Conservation (phyloP, 1,140 invertebrate genomes). For the Hyposmocoma kahamanoa region DNA sequence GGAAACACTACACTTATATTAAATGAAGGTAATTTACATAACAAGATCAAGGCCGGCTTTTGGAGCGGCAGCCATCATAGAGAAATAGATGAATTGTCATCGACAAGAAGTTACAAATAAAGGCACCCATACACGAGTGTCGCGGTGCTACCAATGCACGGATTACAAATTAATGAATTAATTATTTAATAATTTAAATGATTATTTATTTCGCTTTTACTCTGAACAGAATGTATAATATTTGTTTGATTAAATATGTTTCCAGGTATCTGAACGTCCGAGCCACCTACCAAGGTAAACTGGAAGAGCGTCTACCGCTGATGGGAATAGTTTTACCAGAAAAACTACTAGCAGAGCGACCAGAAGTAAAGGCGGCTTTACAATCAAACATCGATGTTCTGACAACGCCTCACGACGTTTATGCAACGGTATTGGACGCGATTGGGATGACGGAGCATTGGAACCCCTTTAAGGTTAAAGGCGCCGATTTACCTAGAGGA, state of each 20-base stretch:
- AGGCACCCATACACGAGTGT: no score
- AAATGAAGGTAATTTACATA: no score
- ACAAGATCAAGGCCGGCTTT: no score
- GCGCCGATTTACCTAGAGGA: slow-evolving; percentile 75
- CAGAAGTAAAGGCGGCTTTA: slow-evolving; percentile 79
- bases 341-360: slow-evolving; percentile 77
- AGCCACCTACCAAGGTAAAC: slow-evolving; percentile 90
- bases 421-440: slow-evolving; percentile 81
- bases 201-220: background rate
- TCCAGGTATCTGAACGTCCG: slow-evolving; percentile 86
- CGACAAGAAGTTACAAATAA: background rate
- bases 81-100: background rate
- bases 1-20: no score
- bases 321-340: slow-evolving; percentile 86
- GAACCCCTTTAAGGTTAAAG: slow-evolving; percentile 46
- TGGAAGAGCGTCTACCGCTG: slow-evolving; percentile 91
- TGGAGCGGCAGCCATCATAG: no score
- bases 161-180: background rate
- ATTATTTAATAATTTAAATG: background rate
- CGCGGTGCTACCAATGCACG: no score
- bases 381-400: slow-evolving; percentile 80
- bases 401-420: slow-evolving; percentile 88
- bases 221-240: background rate
- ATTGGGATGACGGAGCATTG: slow-evolving; percentile 64
- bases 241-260: slow-evolving; percentile 4